Evolutionary conservation across 35 echinoderm and acorn worm species (phyloP).

Genomic region (Patiria miniata): DNA sequence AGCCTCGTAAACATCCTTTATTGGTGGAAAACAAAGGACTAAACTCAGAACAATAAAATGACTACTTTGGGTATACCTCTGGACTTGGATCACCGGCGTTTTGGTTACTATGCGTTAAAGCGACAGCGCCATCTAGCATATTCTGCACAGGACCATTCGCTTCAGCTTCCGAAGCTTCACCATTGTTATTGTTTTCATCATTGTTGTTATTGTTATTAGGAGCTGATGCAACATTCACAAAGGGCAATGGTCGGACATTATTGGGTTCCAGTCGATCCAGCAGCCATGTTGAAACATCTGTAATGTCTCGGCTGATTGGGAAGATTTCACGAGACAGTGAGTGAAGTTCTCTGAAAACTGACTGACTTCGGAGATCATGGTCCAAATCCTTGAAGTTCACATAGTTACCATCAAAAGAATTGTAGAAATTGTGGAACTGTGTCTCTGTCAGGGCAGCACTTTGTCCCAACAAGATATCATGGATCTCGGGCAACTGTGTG

Average conservation of each 20-base stretch:
- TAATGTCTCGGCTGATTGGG: slow-evolving; percentile 28
- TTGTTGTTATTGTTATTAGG: slow-evolving; percentile 41
- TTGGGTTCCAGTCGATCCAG: slow-evolving; percentile 75
- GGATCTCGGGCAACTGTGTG: slow-evolving; percentile 66
- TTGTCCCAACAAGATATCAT: slow-evolving; percentile 83
- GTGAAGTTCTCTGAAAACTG: slow-evolving; percentile 67
- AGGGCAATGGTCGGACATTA: slow-evolving; percentile 34
- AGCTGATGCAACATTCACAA: slow-evolving; percentile 2
- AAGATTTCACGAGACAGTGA: slow-evolving; percentile 50
- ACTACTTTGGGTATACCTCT: slow-evolving; percentile 12
- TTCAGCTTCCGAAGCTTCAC: slow-evolving; percentile 8
- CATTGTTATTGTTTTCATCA: slow-evolving; percentile 54
- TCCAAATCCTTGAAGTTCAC: slow-evolving; percentile 76
- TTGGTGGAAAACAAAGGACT: too few relatives aligned
- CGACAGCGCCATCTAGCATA: slow-evolving; percentile 43
- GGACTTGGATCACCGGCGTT: slow-evolving; percentile 9
- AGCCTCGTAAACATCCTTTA: too few relatives aligned
- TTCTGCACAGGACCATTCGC: slow-evolving; percentile 38
- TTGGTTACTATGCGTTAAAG: background rate
- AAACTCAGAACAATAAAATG: too few relatives aligned
- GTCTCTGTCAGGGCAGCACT: slow-evolving; percentile 84
- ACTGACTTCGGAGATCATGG: slow-evolving; percentile 45
- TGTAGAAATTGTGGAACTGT: slow-evolving; percentile 90
- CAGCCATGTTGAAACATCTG: slow-evolving; percentile 81
- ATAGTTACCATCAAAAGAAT: slow-evolving; percentile 61